phyloP scores from a whole-genome alignment of 2,888 invertebrate genomes.

The Andrena bucephala region DNA sequence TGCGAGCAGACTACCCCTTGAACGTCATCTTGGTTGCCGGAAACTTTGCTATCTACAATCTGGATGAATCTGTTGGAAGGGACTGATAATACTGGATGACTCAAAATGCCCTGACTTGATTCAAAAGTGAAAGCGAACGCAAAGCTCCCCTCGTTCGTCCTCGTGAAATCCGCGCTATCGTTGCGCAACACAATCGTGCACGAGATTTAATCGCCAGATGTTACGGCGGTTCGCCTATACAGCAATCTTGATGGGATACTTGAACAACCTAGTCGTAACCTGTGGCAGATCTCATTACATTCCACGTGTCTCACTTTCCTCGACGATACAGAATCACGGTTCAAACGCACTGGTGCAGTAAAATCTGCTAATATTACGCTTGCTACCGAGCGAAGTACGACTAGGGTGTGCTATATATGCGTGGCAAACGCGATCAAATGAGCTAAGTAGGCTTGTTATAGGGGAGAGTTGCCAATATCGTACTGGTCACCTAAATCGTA shows the following conservation, averaged over 20 bases:
- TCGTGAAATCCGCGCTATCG: background rate
- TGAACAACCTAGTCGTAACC: background rate
- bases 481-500: too few relatives aligned
- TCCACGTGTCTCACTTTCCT: slow-evolving; percentile 28
- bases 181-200: slow-evolving; percentile 4
- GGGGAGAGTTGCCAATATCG: too few relatives aligned
- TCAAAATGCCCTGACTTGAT: background rate
- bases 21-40: too few relatives aligned
- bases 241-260: slow-evolving; percentile 20
- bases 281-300: slow-evolving; percentile 15
- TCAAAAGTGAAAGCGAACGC: slow-evolving; percentile 15
- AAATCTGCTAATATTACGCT: slow-evolving; percentile 19
- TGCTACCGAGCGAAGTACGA: background rate
- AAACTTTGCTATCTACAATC: too few relatives aligned
- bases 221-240: slow-evolving; percentile 17
- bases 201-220: slow-evolving; percentile 47
- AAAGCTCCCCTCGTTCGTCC: slow-evolving; percentile 17
- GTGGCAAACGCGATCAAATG: slow-evolving; percentile 22
- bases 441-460: slow-evolving; percentile 12
- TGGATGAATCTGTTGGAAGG: too few relatives aligned
- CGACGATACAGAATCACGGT: background rate
- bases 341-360: slow-evolving; percentile 1
- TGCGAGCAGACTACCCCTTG: too few relatives aligned
- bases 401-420: background rate
- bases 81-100: too few relatives aligned